Base-by-base conservation (phyloP, 2,888 invertebrate species). In the Ormyrus pomaceus region DNA sequence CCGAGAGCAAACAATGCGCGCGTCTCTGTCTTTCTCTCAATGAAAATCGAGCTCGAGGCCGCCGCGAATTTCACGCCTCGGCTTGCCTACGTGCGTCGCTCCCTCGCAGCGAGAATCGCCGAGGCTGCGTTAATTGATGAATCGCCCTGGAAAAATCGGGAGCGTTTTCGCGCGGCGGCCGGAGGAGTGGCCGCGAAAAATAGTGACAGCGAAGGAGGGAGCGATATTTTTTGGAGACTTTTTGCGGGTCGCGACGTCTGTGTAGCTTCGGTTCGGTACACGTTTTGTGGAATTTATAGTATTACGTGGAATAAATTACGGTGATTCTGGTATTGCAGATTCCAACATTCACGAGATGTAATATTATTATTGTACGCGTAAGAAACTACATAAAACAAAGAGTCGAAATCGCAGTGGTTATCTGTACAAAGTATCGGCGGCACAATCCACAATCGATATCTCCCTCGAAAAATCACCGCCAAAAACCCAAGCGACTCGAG, bases 21-120 rank as follows among this genome's bases (percentile, higher is more conserved):
- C 9, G 71, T 5, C 51, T 34, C 34, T 4, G 34, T 34, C 34
- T 34, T 34, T 5, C 9, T 45, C 53, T 64, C 45, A 65, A 77
- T 71, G 77, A 71, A 77, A 34, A 77, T 71, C n/a, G 77, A 77
- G 77, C 58, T 66, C 77, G 77, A 77, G 77, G 77, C 11, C 77
- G 59, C n/a, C n/a, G n/a, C 62, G 64, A 72, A 77, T 77, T 77
- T 77, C 71, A 77, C 77, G 71, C 77, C 70, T 65, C 4, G 34
- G 61, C 76, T 50, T 56, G 53, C 56, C 62, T 45, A 74, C 55
- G 50, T 34, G 58, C 0, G 46, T 51, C 53, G 53, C 46, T 51
- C 55, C 6, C 50, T 68, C 55, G 51, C 64, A 19, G 68, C 9
- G 51, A 59, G 65, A 46, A 59, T 34, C 34, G 69, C 59, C 66